Base-by-base conservation (phyloP, 2,113 vertebrate species). In the Cyanocitta stelleri region DNA sequence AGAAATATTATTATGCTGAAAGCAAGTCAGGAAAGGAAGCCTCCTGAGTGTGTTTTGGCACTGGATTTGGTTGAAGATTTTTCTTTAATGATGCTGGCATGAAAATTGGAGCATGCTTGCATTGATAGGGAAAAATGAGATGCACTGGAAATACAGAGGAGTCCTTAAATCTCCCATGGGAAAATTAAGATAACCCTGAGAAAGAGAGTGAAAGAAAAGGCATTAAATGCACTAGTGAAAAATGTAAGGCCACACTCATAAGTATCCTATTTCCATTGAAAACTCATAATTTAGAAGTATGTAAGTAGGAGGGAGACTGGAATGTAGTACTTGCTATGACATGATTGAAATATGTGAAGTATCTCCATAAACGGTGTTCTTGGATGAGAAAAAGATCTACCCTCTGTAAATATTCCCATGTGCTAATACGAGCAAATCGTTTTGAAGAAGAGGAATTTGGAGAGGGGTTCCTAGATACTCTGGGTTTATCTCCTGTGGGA, bases 71-170 rank as follows among this genome's bases (percentile, higher is more conserved):
- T 66, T 77, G 75, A 86, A 86, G 51, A 39, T 62, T 83, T 91
- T 95, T 85, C 88, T 77, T 92, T 77, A 92, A 69, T 86, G 67
- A 69, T 77, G 44, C 52, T 95, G 85, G 56, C 35, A 78, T 82
- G 88, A 92, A 86, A 94, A 88, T 7, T 86, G 55, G 39, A 93
- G 46, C 11, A 11, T 62, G 35, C 67, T 88, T 10, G 9, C 62
- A 22, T 62, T 63, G 64, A 84, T 17, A 49, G 51, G 48, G 72
- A 58, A 83, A 94, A 90, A 49, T n/a, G 72, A 93, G 90, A 73
- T 90, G 32, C 39, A 7, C 46, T 79, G 79, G 39, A 26, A 83
- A 24, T 39, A 49, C 24, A 49, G 82, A 78, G 37, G 29, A 64
- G 39, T 12, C 44, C 59, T 90, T 83, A 71, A 77, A 86, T 84